Conservation (phyloP, 2,797 vertebrate genomes). For the Peromyscus nudipes region DNA sequence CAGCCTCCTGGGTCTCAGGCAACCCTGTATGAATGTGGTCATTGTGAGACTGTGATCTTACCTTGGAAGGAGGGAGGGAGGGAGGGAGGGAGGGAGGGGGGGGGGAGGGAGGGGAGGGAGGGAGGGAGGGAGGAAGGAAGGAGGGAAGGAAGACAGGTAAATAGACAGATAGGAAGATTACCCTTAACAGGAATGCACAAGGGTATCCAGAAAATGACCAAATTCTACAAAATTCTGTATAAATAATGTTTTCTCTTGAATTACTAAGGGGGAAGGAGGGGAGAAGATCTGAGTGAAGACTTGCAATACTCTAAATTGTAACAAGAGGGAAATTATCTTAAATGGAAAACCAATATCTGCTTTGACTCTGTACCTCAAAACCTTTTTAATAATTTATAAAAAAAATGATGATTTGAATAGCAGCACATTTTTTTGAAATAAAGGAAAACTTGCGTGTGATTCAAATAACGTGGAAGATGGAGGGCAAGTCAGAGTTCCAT, state of each 20-base stretch:
- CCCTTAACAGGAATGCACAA: constrained; percentile 18
- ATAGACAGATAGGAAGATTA: too few species aligned
- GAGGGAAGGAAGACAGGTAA: neutral
- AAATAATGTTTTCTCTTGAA: neutral
- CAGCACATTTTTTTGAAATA: constrained; percentile 38
- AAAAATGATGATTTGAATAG: constrained; percentile 42
- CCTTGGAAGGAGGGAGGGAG: neutral
- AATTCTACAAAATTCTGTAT: constrained; percentile 40
- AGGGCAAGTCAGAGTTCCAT: constrained; percentile 45
- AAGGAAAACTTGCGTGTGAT: constrained; percentile 16
- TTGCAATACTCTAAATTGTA: neutral
- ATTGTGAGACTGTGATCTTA: too few species aligned
- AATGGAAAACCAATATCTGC: constrained; percentile 39
- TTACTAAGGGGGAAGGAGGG: neutral
- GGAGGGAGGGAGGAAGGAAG: too few species aligned
- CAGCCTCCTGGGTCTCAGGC: neutral
- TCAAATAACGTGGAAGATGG: constrained; percentile 4
- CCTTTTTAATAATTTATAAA: neutral
- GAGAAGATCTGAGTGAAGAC: neutral
- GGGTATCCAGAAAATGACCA: neutral
- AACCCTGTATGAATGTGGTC: neutral
- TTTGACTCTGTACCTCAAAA: constrained; percentile 48
- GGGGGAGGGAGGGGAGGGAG: neutral
- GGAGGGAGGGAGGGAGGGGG: neutral
- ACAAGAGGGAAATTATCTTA: constrained; percentile 36